Evolutionary conservation across 2,797 vertebrate genomes (phyloP), one percentile per base, ranked within the genome.

Genomic region (Pempheris klunzingeri): DNA sequence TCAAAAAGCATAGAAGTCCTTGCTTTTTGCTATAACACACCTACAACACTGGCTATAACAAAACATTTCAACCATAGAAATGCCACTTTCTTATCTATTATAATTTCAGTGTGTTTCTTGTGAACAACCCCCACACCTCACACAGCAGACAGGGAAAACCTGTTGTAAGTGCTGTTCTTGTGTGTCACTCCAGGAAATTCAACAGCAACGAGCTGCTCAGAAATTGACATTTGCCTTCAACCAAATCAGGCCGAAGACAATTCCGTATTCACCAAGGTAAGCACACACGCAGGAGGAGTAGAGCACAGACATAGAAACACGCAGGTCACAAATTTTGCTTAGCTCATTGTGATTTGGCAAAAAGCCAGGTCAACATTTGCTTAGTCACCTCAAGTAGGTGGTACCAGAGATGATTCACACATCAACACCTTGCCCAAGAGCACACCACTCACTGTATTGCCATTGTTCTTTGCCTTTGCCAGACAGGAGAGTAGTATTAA

Each of bases 191-290:
- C 85, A 99, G 98, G 98, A 99, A 94, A 99, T 99, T 74, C 98
- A 99, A 38, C 98, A 99, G 87, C 98, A 99, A 84, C 96, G 98
- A 93, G 98, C 98, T 67, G 97, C 98, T 64, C 98, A 99, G 92
- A 99, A 99, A 68, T 96, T 99, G 88, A 99, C 98, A 1, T 98
- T 98, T 91, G 98, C 98, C 79, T 99, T 99, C 91, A 99, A 99
- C 91, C 97, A 99, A 89, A 96, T 98, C 94, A 96, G 98, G 86
- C 98, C 98, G 28, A 99, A 99, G 93, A 97, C 97, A 0, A 98
- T 99, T 89, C 98, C 98, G 0, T 99, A 99, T 83, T 99, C 98
- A 58, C 98, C 98, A n/a, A 96, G 98, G 98, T 99, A 84, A 80
- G 50, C 8, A 0, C 8, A 0, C 41, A n/a, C 0, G 4, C 18